Percentiles rank a stretch among this genome's conserved stretches.
Evolutionary conservation across 2,113 vertebrate species (phyloP).

Genomic region (Lasiurus cinereus): DNA sequence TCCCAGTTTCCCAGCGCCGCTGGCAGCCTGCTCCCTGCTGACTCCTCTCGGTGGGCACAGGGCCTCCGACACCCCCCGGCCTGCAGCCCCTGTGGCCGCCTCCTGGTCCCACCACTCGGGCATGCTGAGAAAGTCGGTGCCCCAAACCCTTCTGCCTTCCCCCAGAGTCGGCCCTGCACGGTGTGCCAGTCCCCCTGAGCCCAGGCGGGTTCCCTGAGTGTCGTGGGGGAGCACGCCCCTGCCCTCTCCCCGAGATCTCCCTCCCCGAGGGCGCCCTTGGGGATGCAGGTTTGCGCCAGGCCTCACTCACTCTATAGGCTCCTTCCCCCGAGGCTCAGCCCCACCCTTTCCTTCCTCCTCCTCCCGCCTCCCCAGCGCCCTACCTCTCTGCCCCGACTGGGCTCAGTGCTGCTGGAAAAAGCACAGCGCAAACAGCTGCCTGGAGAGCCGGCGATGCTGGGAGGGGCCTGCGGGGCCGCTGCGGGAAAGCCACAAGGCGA

Average conservation of each 20-base stretch:
- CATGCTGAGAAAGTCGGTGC: background rate
- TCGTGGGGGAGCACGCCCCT: accelerated
- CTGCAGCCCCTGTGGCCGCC: background rate
- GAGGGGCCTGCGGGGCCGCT: background rate
- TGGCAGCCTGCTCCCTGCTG: background rate
- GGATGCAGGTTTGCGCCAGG: background rate
- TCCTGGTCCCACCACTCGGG: background rate
- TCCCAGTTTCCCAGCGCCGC: background rate
- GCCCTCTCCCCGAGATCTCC: background rate
- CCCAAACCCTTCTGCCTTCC: background rate
- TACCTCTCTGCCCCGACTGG: background rate
- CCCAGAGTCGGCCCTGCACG: background rate
- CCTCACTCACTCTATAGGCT: background rate
- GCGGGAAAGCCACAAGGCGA: conserved; percentile 22
- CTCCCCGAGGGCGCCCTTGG: background rate
- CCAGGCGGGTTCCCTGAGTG: background rate
- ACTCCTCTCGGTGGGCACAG: accelerated
- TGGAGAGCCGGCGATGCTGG: background rate
- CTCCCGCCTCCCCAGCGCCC: accelerated
- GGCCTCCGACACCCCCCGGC: background rate
- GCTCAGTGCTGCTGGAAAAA: background rate
- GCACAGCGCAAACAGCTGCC: background rate
- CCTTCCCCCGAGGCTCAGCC: accelerated
- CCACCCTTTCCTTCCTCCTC: conserved; percentile 46
- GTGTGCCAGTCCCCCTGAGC: background rate